These are phyloP conservation scores for Temnothorax nylanderi DNA, from an alignment of 1,140 invertebrate genomes.

Conservation along the genomic window DNA sequence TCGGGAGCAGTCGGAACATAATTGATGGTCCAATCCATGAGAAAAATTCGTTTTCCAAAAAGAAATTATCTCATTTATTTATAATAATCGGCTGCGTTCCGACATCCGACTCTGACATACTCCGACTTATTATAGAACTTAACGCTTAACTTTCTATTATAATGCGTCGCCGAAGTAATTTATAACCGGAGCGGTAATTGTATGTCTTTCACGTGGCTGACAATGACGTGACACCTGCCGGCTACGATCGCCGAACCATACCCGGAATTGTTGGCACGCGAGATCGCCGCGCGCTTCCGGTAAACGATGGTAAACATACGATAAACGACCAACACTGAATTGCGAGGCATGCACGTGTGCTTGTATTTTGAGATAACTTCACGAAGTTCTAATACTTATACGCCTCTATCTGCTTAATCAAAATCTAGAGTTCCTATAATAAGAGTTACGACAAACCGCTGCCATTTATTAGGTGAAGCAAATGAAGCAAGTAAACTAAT, in stretches of 20 bases:
- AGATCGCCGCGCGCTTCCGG: not conserved
- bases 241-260: constrained; percentile 23
- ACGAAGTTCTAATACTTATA: not conserved
- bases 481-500: too few relatives aligned
- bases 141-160: constrained; percentile 23
- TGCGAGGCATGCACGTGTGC: not conserved
- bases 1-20: too few relatives aligned
- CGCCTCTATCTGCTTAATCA: not conserved
- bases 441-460: too few relatives aligned
- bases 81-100: too few relatives aligned
- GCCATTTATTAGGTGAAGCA: too few relatives aligned
- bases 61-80: too few relatives aligned
- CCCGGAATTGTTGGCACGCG: constrained; percentile 26
- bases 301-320: not conserved
- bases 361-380: not conserved
- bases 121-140: not conserved
- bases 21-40: too few relatives aligned
- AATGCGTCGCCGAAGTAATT: not conserved
- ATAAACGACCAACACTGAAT: not conserved
- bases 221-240: not conserved
- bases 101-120: too few relatives aligned
- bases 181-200: constrained; percentile 18
- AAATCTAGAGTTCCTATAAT: too few relatives aligned
- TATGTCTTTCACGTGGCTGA: constrained; percentile 7
- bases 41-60: too few relatives aligned